Base-by-base conservation (phyloP, 2,888 invertebrate genomes). In the Selenia dentaria region DNA sequence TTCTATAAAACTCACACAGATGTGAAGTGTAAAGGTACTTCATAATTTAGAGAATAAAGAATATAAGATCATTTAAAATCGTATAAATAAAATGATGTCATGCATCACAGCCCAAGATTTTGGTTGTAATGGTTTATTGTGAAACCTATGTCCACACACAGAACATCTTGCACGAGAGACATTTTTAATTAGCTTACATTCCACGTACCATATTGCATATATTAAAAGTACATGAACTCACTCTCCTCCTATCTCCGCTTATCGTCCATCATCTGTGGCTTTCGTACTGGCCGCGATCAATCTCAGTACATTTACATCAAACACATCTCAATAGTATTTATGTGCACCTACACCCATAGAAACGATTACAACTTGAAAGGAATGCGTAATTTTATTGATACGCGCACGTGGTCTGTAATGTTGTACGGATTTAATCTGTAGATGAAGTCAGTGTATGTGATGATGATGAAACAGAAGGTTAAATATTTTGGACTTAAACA, bases 361-460 rank as follows among this genome's bases (percentile, higher is more conserved):
- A 45, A 10, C 28, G 50, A 60, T 57, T 58, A 59, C 54, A 56
- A 60, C 54, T 54, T 60, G 55, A 60, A 60, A 60, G 60, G 57
- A 58, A 54, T 51, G 49, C 40, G 59, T 51, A 53, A 57, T 60
- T 56, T 60, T 58, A 58, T 51, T 51, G 54, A 57, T 52, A 49
- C 49, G 45, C 37, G 49, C 55, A 55, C 55, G 57, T 57, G 56
- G 35, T 57, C 16, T 33, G 31, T 31, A 26, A 36, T 40, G 40
- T 32, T 48, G 46, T 33, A 42, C 47, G 36, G 45, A 45, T 47
- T 34, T 44, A 51, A 51, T 45, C 42, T 43, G 44, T 14, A 34
- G 34, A 16, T 46, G 43, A 48, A 49, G 29, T 32, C 38, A 18
- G 34, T 25, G 32, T 31, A 40, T 42, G 2, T 26, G 31, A 26